These are phyloP conservation scores for Trichomalopsis sarcophagae DNA, from an alignment of 1,140 invertebrate species.

Conservation along the genomic window DNA sequence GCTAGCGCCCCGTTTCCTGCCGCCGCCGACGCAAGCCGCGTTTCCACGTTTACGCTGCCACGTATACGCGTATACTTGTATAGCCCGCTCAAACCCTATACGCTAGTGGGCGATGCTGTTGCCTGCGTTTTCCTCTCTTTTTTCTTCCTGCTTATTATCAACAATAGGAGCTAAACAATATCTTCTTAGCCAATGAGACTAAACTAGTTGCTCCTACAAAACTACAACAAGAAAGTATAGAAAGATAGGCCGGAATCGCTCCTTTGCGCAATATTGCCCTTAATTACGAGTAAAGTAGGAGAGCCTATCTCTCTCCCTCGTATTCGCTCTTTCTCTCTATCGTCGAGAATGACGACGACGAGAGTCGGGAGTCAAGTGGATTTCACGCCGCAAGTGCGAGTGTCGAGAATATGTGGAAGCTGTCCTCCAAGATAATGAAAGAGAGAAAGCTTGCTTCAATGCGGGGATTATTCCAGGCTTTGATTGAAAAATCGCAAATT, in stretches of 20 bases:
- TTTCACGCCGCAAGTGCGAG: slow-evolving; percentile 3
- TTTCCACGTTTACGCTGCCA: background rate
- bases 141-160: no score
- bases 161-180: no score
- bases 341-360: background rate
- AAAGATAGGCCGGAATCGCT: slow-evolving; percentile 6
- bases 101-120: background rate
- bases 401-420: background rate
- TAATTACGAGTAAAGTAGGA: slow-evolving; percentile 35
- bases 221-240: no score
- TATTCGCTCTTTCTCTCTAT: no score
- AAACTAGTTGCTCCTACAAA: no score
- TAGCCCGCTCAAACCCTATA: background rate
- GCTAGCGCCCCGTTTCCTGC: slow-evolving; percentile 25
- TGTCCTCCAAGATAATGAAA: background rate
- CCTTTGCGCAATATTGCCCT: slow-evolving; percentile 31
- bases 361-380: slow-evolving; percentile 7
- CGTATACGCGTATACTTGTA: background rate
- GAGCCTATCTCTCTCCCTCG: background rate
- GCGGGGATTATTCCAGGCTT: no score
- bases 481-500: no score
- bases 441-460: background rate
- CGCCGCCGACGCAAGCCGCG: no score
- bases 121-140: no score
- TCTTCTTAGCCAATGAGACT: no score